Base-by-base conservation (phyloP, 2,888 invertebrate species). In the Neoascia interrupta region DNA sequence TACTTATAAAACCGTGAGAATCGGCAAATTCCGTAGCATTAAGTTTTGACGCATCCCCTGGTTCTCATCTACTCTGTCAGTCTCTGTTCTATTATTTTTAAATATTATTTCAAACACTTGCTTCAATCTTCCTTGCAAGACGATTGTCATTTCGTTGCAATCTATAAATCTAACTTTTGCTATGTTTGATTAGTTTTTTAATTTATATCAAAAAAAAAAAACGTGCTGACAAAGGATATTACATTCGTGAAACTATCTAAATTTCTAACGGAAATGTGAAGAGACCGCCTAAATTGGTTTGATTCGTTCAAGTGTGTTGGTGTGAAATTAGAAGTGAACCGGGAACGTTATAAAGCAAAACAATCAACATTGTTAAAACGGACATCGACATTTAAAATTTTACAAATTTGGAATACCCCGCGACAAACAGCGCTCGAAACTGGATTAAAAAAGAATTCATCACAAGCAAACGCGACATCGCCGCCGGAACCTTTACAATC, bases 1-100 rank as follows among this genome's bases (percentile, higher is more conserved):
- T 79, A 79, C 79, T 73, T 79, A 73, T 79, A 79, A 79, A 79
- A 73, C 34, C 61, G 41, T 56, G 73, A 73, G 73, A 61, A 53
- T 49, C 34, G 49, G 41, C 34, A 15, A 61, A 73, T 61, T 73
- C 61, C 19, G 31, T 61, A 56, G 79, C 79, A 79, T 73, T 73
- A 68, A 56, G 79, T 68, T 73, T 63, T 66, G 43, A 68, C 73
- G 49, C 79, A 73, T 79, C 73, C 61, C 56, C 79, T 41, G 73
- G 79, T 60, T 61, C 61, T 79, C 56, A 79, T 72, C 79, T 79
- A 43, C 41, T 61, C 61, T 66, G 47, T 79, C 54, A n/a, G n/a
- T 43, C 28, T 47, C 23, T 58, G 34, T 53, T 70, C 23, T 56
- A n/a, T 43, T 70, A 54, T 54, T 73, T 15, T 45, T 39, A n/a